A percentile compares a stretch with the other conserved stretches of the same genome.
Evolutionary conservation across 1,140 invertebrate species (phyloP).

Genomic region (Paraescarpia echinospica): DNA sequence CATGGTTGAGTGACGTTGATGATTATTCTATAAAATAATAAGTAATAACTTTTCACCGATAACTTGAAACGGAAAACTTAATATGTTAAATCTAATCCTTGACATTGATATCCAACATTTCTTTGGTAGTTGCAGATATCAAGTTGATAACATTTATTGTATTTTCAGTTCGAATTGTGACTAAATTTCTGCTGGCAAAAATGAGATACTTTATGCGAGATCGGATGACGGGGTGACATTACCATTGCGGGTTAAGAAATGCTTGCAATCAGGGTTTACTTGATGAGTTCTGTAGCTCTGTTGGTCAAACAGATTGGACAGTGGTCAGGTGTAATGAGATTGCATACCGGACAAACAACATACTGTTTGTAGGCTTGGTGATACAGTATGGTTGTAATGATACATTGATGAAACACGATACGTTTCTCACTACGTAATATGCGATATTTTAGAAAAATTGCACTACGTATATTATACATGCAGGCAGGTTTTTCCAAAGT

Average conservation of each 20-base stretch:
- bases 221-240: not conserved
- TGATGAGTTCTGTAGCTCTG: constrained; percentile 4
- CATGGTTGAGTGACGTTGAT: not conserved
- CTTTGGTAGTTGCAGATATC: not conserved
- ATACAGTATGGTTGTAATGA: no score
- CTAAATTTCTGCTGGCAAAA: not conserved
- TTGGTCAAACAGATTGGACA: not conserved
- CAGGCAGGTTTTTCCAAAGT: no score
- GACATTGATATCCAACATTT: not conserved
- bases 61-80: not conserved
- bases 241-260: not conserved
- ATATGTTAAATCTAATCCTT: no score
- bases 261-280: not conserved
- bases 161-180: not conserved
- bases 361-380: no score
- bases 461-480: no score
- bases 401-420: no score
- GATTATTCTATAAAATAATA: not conserved
- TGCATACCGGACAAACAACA: not conserved
- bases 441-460: no score
- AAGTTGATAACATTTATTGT: not conserved
- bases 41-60: not conserved
- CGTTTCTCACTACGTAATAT: no score
- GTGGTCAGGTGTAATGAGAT: not conserved
- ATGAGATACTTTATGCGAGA: not conserved